phyloP scores from a whole-genome alignment of 2,888 invertebrate species.

The Spisula solida region DNA sequence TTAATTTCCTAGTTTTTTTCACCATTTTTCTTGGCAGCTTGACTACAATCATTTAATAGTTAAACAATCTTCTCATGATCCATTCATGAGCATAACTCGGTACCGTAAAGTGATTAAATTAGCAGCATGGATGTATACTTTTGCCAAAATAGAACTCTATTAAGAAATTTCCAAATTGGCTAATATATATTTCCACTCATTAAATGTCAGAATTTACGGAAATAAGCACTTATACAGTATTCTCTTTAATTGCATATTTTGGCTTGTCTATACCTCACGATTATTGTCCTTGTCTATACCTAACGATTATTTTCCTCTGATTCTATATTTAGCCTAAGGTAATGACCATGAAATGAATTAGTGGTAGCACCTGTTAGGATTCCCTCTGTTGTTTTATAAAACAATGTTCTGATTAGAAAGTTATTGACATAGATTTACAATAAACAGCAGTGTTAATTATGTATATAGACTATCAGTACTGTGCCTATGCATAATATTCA shows the following conservation, averaged over 20 bases:
- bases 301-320: neutral
- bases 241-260: conserved; percentile 7
- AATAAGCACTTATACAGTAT: neutral
- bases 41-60: neutral
- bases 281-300: neutral
- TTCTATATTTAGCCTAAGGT: neutral
- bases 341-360: conserved; percentile 21
- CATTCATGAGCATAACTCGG: neutral
- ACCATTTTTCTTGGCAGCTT: neutral
- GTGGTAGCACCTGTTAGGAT: conserved; percentile 2
- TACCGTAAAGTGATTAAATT: too few species aligned
- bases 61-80: neutral
- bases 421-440: neutral
- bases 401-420: neutral
- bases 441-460: neutral
- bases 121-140: too few species aligned
- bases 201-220: too few species aligned
- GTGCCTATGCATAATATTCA: neutral
- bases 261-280: neutral
- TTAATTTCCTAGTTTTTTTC: neutral
- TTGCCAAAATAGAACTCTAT: too few species aligned
- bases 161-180: too few species aligned
- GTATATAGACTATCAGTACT: neutral
- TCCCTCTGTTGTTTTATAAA: neutral
- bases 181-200: too few species aligned